Percentiles rank a stretch among this genome's conserved stretches.
Evolutionary conservation across 2,797 vertebrate genomes (phyloP).

Genomic region (Sebastes paucispinis): DNA sequence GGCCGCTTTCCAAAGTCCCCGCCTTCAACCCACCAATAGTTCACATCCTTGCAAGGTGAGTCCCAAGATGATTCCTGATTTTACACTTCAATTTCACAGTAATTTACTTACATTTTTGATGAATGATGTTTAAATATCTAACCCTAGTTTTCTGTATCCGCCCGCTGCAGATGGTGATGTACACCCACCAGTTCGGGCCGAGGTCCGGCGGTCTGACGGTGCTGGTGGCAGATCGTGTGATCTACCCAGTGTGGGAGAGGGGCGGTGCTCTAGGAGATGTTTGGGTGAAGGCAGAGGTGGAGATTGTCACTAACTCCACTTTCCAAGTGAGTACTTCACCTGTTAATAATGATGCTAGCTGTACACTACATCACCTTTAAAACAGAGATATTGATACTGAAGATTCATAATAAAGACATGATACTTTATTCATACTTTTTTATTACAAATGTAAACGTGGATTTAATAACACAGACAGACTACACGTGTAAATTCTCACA

Average conservation of each 20-base stretch:
- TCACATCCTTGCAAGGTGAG: slow-evolving; percentile 81
- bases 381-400: not conserved
- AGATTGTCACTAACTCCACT: slow-evolving; percentile 62
- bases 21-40: slow-evolving; percentile 69
- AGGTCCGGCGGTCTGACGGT: slow-evolving; percentile 78
- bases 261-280: slow-evolving; percentile 87
- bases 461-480: not conserved
- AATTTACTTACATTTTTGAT: not conserved
- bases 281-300: slow-evolving; percentile 90
- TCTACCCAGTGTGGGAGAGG: slow-evolving; percentile 76
- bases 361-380: not conserved
- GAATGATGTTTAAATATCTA: not conserved
- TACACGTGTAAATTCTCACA: too few relatives aligned
- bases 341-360: too few relatives aligned
- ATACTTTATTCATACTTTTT: not conserved
- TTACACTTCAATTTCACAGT: not conserved
- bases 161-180: slow-evolving; percentile 86
- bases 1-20: slow-evolving; percentile 81
- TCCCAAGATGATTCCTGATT: not conserved
- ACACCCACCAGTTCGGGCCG: slow-evolving; percentile 88
- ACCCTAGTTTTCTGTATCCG: not conserved
- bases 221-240: slow-evolving; percentile 68
- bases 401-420: not conserved
- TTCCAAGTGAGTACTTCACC: slow-evolving; percentile 81
- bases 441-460: not conserved